Evolutionary conservation across 2,888 invertebrate species (phyloP).

Genomic region (Empis livida): DNA sequence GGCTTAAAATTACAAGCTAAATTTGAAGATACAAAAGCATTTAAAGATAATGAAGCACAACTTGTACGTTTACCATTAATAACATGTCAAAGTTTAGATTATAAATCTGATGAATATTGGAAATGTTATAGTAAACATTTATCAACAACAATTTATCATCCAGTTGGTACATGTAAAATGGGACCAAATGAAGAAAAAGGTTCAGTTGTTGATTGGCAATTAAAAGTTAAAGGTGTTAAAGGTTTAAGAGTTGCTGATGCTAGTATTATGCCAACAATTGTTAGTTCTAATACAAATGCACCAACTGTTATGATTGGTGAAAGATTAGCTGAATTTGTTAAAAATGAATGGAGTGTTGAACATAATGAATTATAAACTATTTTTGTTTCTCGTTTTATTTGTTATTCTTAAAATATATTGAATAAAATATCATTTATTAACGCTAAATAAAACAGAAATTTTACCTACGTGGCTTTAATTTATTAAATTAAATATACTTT

Average conservation of each 20-base stretch:
- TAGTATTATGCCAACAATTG: slow-evolving; percentile 62
- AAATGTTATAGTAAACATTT: slow-evolving; percentile 53
- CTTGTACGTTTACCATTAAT: slow-evolving; percentile 19
- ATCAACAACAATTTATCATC: slow-evolving; percentile 55
- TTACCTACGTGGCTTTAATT: no score
- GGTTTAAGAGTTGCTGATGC: slow-evolving; percentile 59
- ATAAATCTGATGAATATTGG: slow-evolving; percentile 42
- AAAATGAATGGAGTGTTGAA: slow-evolving; percentile 19
- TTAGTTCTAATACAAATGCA: slow-evolving; percentile 72
- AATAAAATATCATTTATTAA: no score
- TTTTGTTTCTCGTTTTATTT: no score
- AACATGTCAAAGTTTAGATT: slow-evolving; percentile 21
- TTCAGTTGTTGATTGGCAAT: slow-evolving; percentile 53
- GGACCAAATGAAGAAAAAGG: slow-evolving; percentile 43
- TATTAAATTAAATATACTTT: no score
- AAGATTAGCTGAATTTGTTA: slow-evolving; percentile 51
- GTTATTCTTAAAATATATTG: no score
- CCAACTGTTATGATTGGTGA: slow-evolving; percentile 79
- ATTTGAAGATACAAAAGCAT: slow-evolving; percentile 33
- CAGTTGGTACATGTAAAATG: slow-evolving; percentile 59
- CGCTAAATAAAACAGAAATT: no score
- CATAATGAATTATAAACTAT: slow-evolving; percentile 1
- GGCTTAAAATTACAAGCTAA: slow-evolving; percentile 34
- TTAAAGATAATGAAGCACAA: slow-evolving; percentile 25
- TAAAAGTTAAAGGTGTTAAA: slow-evolving; percentile 49